A percentile compares a stretch with the other conserved stretches of the same genome.
Evolutionary conservation across 2,888 invertebrate species (phyloP).

Genomic region (Agrochola macilenta): DNA sequence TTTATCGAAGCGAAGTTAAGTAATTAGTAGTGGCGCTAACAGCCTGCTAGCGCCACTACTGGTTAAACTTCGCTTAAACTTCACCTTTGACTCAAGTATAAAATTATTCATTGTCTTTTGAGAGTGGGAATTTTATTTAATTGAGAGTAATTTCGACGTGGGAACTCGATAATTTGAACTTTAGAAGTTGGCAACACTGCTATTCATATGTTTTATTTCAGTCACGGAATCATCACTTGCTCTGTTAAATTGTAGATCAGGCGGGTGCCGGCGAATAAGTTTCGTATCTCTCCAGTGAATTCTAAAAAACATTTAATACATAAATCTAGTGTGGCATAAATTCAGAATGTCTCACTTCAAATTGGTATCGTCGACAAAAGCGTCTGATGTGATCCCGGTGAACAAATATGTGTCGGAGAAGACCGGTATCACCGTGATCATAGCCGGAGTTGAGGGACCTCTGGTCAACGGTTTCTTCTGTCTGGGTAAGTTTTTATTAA

Average conservation of each 20-base stretch:
- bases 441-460: slow-evolving; percentile 97
- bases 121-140: no score
- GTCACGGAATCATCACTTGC: background rate
- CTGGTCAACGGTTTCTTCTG: slow-evolving; percentile 96
- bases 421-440: slow-evolving; percentile 95
- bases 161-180: no score
- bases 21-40: no score
- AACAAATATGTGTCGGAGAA: slow-evolving; percentile 94
- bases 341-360: slow-evolving; percentile 85
- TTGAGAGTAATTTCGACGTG: no score
- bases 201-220: no score
- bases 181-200: no score
- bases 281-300: background rate
- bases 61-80: no score
- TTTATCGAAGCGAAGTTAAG: no score
- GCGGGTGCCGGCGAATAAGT: slow-evolving; percentile 31
- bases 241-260: slow-evolving; percentile 1
- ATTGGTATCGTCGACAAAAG: slow-evolving; percentile 91
- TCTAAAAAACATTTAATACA: slow-evolving; percentile 7
- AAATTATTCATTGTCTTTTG: no score
- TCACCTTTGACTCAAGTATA: no score
- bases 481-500: slow-evolving; percentile 91
- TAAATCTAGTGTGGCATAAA: slow-evolving; percentile 18
- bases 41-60: no score
- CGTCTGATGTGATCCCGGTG: slow-evolving; percentile 94